Percentiles rank a stretch among this genome's conserved stretches.
Conservation (phyloP, 2,113 vertebrate species). For the Paracanthobrama guichenoti region DNA sequence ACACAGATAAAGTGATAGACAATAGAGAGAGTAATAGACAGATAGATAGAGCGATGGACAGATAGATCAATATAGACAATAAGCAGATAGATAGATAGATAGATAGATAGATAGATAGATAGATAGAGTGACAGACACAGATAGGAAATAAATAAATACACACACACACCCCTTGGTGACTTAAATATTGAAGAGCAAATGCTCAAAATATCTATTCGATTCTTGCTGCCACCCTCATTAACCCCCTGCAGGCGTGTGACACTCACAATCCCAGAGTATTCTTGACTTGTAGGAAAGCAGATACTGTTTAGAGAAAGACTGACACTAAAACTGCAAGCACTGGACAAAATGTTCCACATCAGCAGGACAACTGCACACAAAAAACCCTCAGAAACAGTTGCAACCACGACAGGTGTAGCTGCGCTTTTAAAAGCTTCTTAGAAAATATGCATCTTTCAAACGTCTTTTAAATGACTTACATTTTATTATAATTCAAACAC, state of each 20-base stretch:
- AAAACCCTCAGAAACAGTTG: background rate
- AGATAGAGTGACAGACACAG: background rate
- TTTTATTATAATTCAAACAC: background rate
- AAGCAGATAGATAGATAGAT: background rate
- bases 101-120: too few relatives aligned
- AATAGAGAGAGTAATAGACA: too few relatives aligned
- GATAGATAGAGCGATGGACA: too few relatives aligned
- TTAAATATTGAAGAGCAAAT: conserved; percentile 45
- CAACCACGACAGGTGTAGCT: background rate
- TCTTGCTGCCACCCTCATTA: conserved; percentile 52
- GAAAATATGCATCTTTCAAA: background rate
- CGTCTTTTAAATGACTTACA: background rate
- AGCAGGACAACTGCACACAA: conserved; percentile 1
- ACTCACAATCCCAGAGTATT: conserved; percentile 69
- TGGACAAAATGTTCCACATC: conserved; percentile 13
- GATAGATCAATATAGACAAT: background rate
- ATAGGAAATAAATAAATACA: too few relatives aligned
- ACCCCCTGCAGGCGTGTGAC: conserved; percentile 12
- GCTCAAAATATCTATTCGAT: conserved; percentile 35
- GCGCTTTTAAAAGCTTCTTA: too few relatives aligned
- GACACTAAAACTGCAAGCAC: conserved; percentile 45
- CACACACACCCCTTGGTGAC: background rate
- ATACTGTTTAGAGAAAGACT: conserved; percentile 59
- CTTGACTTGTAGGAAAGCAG: conserved; percentile 70
- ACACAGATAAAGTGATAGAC: too few relatives aligned